A percentile compares a stretch with the other conserved stretches of the same genome.
phyloP scores from a whole-genome alignment of 1,140 invertebrate genomes.

The Drosophila gunungcola region DNA sequence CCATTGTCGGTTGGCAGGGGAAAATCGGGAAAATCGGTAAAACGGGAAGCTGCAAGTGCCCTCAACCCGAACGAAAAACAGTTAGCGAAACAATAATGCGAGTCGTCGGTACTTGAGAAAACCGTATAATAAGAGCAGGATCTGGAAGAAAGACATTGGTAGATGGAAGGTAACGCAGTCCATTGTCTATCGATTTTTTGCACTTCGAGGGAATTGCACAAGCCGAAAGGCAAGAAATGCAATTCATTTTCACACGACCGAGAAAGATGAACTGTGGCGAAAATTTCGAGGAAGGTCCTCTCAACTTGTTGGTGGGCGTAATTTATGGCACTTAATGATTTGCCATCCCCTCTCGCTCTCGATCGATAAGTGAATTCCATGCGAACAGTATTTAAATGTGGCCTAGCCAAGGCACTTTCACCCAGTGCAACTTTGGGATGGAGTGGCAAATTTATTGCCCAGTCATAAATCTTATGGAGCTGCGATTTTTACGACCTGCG shows the following conservation, averaged over 20 bases:
- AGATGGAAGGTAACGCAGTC: conserved; percentile 32
- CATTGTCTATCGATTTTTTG: conserved; percentile 79
- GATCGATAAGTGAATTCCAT: conserved; percentile 59
- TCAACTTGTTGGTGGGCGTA: conserved; percentile 53
- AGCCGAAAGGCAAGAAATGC: conserved; percentile 42
- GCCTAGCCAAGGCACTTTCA: conserved; percentile 31
- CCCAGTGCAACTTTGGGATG: conserved; percentile 20
- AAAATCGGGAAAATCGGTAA: neutral
- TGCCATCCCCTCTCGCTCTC: conserved; percentile 5
- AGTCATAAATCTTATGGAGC: conserved; percentile 40
- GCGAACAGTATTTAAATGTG: conserved; percentile 1
- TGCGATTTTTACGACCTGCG: conserved; percentile 42
- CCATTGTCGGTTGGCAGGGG: conserved; percentile 7
- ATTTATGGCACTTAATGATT: conserved; percentile 73
- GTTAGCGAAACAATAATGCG: conserved; percentile 48
- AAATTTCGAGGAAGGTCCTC: conserved; percentile 39
- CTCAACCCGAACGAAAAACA: conserved; percentile 49
- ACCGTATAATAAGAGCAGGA: conserved; percentile 42
- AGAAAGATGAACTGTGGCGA: conserved; percentile 50
- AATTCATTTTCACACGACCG: conserved; percentile 73
- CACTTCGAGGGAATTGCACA: conserved; percentile 67
- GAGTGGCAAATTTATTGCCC: conserved; percentile 48
- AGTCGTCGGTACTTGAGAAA: conserved; percentile 48
- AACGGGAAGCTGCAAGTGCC: conserved; percentile 41
- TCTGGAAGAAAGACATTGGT: conserved; percentile 27